These are phyloP conservation scores for Catocala nupta DNA, from an alignment of 2,888 invertebrate genomes.

Conservation along the genomic window DNA sequence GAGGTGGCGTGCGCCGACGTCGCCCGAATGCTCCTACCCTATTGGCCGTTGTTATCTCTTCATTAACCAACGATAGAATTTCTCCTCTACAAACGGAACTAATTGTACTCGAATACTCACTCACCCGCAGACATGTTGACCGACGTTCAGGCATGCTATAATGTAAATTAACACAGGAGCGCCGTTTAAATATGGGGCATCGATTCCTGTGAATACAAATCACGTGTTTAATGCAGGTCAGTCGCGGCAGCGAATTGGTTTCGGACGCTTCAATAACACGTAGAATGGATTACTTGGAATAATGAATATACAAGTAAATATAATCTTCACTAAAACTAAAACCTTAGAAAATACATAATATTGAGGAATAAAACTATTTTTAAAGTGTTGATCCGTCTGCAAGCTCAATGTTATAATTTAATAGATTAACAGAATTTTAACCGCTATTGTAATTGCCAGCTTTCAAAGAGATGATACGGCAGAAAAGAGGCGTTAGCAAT, in stretches of 20 bases:
- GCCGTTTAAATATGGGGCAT: conserved; percentile 15
- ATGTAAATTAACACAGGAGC: conserved; percentile 28
- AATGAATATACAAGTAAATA: conserved; percentile 5
- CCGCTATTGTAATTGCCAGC: too few species aligned
- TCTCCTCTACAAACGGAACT: conserved; percentile 81
- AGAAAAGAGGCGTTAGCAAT: too few species aligned
- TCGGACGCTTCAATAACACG: conserved; percentile 12
- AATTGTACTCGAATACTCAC: conserved; percentile 58
- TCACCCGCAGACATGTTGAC: conserved; percentile 52
- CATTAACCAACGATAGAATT: conserved; percentile 79
- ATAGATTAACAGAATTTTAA: too few species aligned
- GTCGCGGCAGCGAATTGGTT: conserved; percentile 10
- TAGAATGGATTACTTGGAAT: conserved; percentile 7
- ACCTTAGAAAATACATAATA: too few species aligned
- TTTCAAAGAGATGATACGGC: too few species aligned
- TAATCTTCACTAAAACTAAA: too few species aligned
- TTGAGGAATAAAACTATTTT: too few species aligned
- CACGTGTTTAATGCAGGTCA: conserved; percentile 15
- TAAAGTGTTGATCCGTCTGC: too few species aligned
- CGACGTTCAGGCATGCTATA: conserved; percentile 17
- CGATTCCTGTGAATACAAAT: conserved; percentile 18
- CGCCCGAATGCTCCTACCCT: conserved; percentile 68
- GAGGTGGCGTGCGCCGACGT: conserved; percentile 77
- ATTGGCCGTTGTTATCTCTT: conserved; percentile 82
- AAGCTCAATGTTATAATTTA: too few species aligned